A percentile compares a stretch with the other conserved stretches of the same genome.
Evolutionary conservation across 2,113 vertebrate genomes (phyloP).

Genomic region (Nansenia antarctica): DNA sequence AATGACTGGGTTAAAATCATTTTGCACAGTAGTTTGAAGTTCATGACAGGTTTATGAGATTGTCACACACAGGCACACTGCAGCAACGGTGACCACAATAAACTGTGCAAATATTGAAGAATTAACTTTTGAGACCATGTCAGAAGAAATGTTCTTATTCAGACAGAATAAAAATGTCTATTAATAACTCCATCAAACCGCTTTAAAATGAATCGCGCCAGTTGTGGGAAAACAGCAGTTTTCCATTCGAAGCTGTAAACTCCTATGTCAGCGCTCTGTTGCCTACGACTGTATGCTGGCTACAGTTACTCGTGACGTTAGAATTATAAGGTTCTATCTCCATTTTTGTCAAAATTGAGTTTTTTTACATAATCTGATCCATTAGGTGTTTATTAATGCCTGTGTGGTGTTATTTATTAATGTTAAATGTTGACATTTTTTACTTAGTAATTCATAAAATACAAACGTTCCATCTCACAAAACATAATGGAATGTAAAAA

Average conservation of each 20-base stretch:
- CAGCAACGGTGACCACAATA: slow-evolving; percentile 7
- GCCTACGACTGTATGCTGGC: background rate
- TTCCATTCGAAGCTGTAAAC: slow-evolving; percentile 35
- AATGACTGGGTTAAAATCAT: no score
- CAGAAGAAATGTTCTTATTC: slow-evolving; percentile 16
- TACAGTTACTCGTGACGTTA: no score
- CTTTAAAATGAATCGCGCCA: slow-evolving; percentile 25
- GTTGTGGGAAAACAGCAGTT: slow-evolving; percentile 47
- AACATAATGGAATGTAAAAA: no score
- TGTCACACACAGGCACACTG: background rate
- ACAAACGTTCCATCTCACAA: no score
- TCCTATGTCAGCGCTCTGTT: slow-evolving; percentile 12
- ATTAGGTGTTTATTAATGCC: no score
- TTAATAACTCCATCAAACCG: slow-evolving; percentile 26
- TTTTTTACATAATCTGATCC: no score
- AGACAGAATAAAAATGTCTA: slow-evolving; percentile 12
- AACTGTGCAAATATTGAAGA: background rate
- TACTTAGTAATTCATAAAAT: no score
- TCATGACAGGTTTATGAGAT: background rate
- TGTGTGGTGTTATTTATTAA: no score
- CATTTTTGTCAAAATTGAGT: no score
- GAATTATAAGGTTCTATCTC: no score
- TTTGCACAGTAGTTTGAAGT: background rate
- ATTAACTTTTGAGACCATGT: slow-evolving; percentile 21
- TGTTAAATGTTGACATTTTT: no score